Base-by-base conservation (phyloP, 2,113 vertebrate species). In the Rallus limicola region DNA sequence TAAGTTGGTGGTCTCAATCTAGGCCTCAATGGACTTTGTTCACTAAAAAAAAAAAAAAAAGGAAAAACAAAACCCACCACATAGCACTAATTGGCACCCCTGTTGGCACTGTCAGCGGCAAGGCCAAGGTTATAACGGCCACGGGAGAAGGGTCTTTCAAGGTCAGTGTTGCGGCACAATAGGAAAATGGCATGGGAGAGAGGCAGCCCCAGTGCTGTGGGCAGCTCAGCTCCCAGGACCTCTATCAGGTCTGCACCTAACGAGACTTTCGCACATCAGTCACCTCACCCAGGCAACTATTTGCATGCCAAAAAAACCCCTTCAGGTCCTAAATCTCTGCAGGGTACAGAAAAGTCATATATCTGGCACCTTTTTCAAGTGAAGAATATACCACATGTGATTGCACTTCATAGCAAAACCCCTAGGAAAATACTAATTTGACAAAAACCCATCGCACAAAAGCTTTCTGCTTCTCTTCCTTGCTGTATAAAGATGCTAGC, bases 71-170 rank as follows among this genome's bases (percentile, higher is more conserved):
- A 86, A 62, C 38, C 60, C 31, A 84, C 48, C 79, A 40, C 90
- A 71, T 1, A 94, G 88, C 77, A 68, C 88, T 97, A 94, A 96
- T 40, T 94, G 80, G 95, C 88, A 93, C 80, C 69, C 92, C 85
- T 29, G 48, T 86, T 93, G 95, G 78, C 82, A 75, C 64, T 75
- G 76, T 82, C 76, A 84, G 86, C 17, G 0, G 60, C 80, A 56
- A 95, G 82, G 53, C 79, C 90, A 92, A 88, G 38, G 86, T 88
- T 95, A 11, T 10, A 94, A 64, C 5, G 16, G 79, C 33, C 76
- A 86, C 6, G 23, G 70, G 67, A 86, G 83, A 92, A 88, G 76
- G 52, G 76, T 90, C 72, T 81, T 90, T 68, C 60, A 42, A 93
- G 92, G 95, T 95, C 95, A 82, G 28, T 25, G 4, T 36, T 11